Evolutionary conservation across 2,797 vertebrate genomes (phyloP), one percentile per base, ranked within the genome.

Genomic region (Hephaestus fuliginosus): DNA sequence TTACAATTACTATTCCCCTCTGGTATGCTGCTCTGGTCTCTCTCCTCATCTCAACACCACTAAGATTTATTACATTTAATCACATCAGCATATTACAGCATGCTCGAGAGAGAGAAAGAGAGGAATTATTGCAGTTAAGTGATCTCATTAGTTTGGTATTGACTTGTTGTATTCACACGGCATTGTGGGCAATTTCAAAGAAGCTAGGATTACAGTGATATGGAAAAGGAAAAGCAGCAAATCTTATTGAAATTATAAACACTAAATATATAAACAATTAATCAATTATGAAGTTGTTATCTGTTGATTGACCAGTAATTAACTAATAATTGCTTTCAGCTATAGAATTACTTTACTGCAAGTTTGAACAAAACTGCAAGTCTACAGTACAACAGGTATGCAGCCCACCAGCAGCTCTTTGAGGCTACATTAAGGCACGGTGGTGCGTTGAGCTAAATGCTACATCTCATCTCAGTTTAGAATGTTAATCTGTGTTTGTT

Each of bases 11-110:
- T 72, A 33, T 63, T 62, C 44, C 51, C 49, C 73, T 79, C 63
- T 81, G 86, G 84, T 77, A 86, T 90, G 86, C 77, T 62, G 18
- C 67, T 72, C 51, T 61, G 43, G 49, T 66, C 49, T 41, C 51
- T 61, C 46, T 64, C 39, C 55, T 87, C 61, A 57, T 76, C 52
- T 68, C 39, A 33, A 30, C 63, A 36, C 28, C 5, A 15, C 18
- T 15, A 28, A 72, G 73, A 88, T 91, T 78, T 81, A 87, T 87
- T 80, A 49, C 41, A 57, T 78, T 74, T 87, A 84, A 79, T 86
- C 78, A 80, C 69, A 63, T 76, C 67, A 76, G 60, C 52, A 39
- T 74, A 68, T 74, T 82, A 25, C 56, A 80, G 61, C 65, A 75
- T 28, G 22, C 13, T 78, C 8, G 14, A 30, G 3, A 36, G 33